A percentile compares a stretch with the other conserved stretches of the same genome.
Evolutionary conservation across 2,797 vertebrate species (phyloP).

Genomic region (Orestias chungarensis): DNA sequence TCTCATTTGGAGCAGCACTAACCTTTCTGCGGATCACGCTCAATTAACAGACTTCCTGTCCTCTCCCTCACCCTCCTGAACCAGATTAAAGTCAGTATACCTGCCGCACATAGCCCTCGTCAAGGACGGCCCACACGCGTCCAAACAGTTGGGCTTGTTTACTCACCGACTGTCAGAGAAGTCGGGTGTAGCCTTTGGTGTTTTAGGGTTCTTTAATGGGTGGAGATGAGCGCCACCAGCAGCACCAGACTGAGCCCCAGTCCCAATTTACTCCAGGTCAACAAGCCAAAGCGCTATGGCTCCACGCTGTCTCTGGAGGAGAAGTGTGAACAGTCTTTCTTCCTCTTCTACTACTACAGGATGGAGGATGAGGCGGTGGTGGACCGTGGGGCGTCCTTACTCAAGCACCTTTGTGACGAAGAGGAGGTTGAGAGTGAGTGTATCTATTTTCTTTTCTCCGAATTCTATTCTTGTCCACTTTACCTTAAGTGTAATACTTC

Average conservation of each 20-base stretch:
- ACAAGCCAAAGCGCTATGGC: conserved; percentile 84
- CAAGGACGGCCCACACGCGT: conserved; percentile 68
- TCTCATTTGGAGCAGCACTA: conserved; percentile 12
- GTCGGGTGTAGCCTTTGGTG: neutral
- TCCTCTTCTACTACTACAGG: conserved; percentile 99
- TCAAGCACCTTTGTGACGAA: conserved; percentile 94
- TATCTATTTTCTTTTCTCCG: neutral
- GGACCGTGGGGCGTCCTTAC: conserved; percentile 94
- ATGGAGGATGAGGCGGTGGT: conserved; percentile 98
- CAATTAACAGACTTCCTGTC: conserved; percentile 75
- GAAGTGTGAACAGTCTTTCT: conserved; percentile 97
- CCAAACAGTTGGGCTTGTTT: conserved; percentile 14
- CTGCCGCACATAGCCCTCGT: conserved; percentile 71
- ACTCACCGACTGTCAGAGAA: neutral
- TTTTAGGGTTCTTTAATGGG: conserved; percentile 44
- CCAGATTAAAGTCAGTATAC: conserved; percentile 75
- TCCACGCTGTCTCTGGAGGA: conserved; percentile 88
- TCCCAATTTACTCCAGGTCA: conserved; percentile 82
- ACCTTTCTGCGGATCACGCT: conserved; percentile 48
- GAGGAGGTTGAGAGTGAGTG: conserved; percentile 96
- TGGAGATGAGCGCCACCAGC: conserved; percentile 68
- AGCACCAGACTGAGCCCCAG: conserved; percentile 68
- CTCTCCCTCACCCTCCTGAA: conserved; percentile 53
- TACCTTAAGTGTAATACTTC: neutral
- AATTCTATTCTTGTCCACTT: neutral